Evolutionary conservation across 92 coral and sea anemone species (phyloP), one percentile per base, ranked within the genome.

Genomic region (Virgularia gustaviana): DNA sequence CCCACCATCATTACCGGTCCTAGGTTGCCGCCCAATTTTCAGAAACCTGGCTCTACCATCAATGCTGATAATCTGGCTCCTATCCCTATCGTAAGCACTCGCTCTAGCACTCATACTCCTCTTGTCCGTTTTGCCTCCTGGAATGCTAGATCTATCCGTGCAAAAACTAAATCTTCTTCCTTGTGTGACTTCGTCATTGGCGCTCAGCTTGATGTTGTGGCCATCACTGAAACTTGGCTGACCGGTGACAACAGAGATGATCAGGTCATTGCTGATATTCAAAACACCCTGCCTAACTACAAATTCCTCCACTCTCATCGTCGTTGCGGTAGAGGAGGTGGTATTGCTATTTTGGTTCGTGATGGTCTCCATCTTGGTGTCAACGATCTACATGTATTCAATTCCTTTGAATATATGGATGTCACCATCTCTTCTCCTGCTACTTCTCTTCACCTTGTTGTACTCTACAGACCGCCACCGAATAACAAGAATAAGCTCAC

Each of bases 401-500:
- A 49, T 16, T 71, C 83, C 0, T 70, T 71, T 72, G 83, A 79
- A 37, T 71, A 57, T 49, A 42, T 70, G 16, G 72, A 57, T 62
- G 33, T 68, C 9, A 59, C 53, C 10, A 78, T 56, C 25, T 42
- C 70, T 68, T 57, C 20, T 68, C 58, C 59, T 38, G 9, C 64
- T 7, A 65, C 74, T 36, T 49, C 67, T 47, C 56, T 79, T 23
- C 58, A 78, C 60, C 68, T 62, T 5, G 70, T 72, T 15, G 52
- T 58, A 38, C 36, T 71, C 23, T 71, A 71, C 19, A 71, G 79
- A 61, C 64, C 44, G 6, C 9, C 47, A 16, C 79, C 31, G 10
- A 72, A 73, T 29, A 79, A 63, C 73, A 51, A 79, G 54, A 79
- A 79, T 64, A 54, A 54, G 1, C 38, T 73, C n/a, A 79, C 84